Conservation (phyloP, 2,888 invertebrate species). For the Stenodera caucasica region DNA sequence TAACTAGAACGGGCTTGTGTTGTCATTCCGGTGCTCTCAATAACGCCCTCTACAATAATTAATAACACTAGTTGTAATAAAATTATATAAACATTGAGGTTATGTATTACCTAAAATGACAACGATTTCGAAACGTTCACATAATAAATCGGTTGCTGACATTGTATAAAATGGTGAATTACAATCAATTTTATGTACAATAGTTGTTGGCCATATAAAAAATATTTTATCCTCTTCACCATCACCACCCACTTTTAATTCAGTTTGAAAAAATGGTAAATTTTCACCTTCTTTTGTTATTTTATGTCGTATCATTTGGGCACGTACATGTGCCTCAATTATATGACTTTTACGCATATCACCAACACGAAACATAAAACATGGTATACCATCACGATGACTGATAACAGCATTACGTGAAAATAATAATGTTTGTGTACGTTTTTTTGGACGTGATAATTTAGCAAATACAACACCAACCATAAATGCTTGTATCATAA, state of each 20-base stretch:
- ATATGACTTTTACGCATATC: conserved; percentile 92
- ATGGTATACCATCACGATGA: conserved; percentile 76
- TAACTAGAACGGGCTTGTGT: conserved; percentile 79
- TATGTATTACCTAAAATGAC: too few species aligned
- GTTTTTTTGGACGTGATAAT: conserved; percentile 86
- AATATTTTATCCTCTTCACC: conserved; percentile 81
- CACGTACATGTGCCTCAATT: conserved; percentile 81
- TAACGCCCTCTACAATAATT: conserved; percentile 83
- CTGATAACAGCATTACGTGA: conserved; percentile 84
- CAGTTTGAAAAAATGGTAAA: conserved; percentile 76
- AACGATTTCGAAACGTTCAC: conserved; percentile 79
- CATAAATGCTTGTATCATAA: conserved; percentile 62
- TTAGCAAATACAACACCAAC: conserved; percentile 88
- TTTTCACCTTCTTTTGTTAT: conserved; percentile 77
- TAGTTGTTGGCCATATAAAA: conserved; percentile 91
- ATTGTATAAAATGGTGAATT: conserved; percentile 82
- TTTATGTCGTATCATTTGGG: conserved; percentile 74
- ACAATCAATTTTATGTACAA: conserved; percentile 83
- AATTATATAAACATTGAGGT: too few species aligned
- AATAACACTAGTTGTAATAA: too few species aligned
- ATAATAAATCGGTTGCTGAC: conserved; percentile 80
- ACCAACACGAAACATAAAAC: conserved; percentile 83
- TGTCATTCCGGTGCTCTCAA: conserved; percentile 81
- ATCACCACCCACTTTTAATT: conserved; percentile 63
- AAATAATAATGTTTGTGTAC: conserved; percentile 88